phyloP scores from a whole-genome alignment of 2,888 invertebrate genomes.

The Phlogophora meticulosa region DNA sequence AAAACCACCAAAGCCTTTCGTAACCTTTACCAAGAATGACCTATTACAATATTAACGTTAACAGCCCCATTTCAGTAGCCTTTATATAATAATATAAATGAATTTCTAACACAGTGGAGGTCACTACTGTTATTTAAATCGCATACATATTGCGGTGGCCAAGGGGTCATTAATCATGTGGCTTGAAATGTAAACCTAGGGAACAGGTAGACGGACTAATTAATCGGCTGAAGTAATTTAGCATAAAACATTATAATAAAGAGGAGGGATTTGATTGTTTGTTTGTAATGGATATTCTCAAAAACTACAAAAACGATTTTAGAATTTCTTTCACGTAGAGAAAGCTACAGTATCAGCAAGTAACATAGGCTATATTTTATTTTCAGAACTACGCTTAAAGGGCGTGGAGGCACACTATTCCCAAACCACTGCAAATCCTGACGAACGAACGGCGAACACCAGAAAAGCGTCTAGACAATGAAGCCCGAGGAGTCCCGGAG shows the following conservation, averaged over 20 bases:
- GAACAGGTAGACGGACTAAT: constrained; percentile 25
- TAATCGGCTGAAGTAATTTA: constrained; percentile 14
- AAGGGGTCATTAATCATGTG: constrained; percentile 53
- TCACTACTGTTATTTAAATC: constrained; percentile 55
- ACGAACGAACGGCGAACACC: too few species aligned
- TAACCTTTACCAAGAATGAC: constrained; percentile 34
- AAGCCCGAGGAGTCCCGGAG: too few species aligned
- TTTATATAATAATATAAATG: constrained; percentile 19
- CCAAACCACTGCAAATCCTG: too few species aligned
- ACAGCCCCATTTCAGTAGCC: constrained; percentile 6
- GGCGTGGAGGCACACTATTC: too few species aligned
- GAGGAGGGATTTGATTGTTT: not conserved
- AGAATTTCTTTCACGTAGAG: too few species aligned
- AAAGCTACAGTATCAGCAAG: too few species aligned
- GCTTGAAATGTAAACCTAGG: constrained; percentile 24
- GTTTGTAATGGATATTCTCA: too few species aligned
- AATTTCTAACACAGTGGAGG: constrained; percentile 42
- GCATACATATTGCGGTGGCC: constrained; percentile 39
- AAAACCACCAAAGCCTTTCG: too few species aligned
- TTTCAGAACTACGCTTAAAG: too few species aligned
- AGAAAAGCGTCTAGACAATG: too few species aligned
- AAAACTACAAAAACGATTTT: too few species aligned
- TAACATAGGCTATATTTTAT: too few species aligned
- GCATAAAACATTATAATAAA: not conserved
- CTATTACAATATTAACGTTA: constrained; percentile 14